Evolutionary conservation across 2,113 vertebrate genomes (phyloP), one percentile per base, ranked within the genome.

Genomic region (Dipodomys merriami): DNA sequence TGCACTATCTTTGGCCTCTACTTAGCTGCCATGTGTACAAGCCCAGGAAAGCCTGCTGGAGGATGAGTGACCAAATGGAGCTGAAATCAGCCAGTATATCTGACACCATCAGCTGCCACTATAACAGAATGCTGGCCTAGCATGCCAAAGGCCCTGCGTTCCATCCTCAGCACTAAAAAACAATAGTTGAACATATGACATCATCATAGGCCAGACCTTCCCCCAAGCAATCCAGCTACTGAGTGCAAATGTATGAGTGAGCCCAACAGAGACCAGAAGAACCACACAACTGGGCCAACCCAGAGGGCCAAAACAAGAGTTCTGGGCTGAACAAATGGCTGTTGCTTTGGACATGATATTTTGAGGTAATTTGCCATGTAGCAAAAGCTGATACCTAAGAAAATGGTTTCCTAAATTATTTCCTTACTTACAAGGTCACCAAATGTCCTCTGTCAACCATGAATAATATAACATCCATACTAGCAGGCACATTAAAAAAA

Each of bases 361-460:
- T 81, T 65, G 35, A 89, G 20, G 6, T 81, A 15, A 30, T 64
- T 74, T 89, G 60, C 78, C 84, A 89, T 76, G 67, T 25, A 68
- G 81, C 74, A 92, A 85, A 93, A 85, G 39, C 60, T 67, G 33
- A 79, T 57, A 83, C 33, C 65, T 29, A 72, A 53, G 44, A 77
- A 25, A 30, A 57, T 73, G 35, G 4, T 81, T 86, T 86, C 35
- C 46, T 92, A 74, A 94, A 73, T 88, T 68, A 81, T 68, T 46
- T 49, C 33, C 74, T 64, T 86, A n/a, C 74, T 64, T 86, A n/a
- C 71, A 90, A 76, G 71, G n/a, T 86, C 39, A 83, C 49, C 64
- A 74, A 44, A 46, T 67, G 30, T 20, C 44, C 27, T 33, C 2
- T 20, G 22, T 60, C 18, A 84, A 62, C 30, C 20, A 89, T 44